Percentiles rank a stretch among this genome's conserved stretches.
Conservation (phyloP, 2,888 invertebrate species). For the Griposia aprilina region DNA sequence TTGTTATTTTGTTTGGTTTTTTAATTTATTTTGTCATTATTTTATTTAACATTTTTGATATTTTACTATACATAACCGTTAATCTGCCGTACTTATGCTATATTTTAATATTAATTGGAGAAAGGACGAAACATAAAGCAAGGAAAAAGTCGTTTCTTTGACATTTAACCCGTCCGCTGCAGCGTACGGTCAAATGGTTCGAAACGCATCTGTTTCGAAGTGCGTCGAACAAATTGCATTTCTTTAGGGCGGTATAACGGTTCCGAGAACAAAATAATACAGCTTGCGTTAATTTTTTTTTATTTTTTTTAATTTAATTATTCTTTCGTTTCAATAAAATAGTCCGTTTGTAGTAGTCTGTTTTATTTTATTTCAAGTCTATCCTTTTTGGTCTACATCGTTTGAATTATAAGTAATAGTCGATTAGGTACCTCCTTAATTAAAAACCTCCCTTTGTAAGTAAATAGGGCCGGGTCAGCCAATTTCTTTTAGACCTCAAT, state of each 20-base stretch:
- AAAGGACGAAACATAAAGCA: conserved; percentile 11
- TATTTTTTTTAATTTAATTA: no score
- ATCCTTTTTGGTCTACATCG: background rate
- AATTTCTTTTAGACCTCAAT: background rate
- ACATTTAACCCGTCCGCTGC: conserved; percentile 56
- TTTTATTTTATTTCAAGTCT: conserved; percentile 7
- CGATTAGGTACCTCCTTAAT: background rate
- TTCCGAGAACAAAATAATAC: background rate
- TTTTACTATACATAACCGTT: conserved; percentile 1
- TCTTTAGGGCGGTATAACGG: conserved; percentile 11
- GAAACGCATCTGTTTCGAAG: conserved; percentile 42
- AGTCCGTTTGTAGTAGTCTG: no score
- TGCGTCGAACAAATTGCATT: conserved; percentile 39
- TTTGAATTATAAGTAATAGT: background rate
- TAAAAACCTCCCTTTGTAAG: background rate
- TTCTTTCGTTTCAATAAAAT: no score
- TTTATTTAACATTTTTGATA: background rate
- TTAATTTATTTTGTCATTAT: conserved; percentile 21
- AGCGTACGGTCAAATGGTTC: conserved; percentile 30
- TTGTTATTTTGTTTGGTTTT: conserved; percentile 20
- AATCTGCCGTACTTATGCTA: background rate
- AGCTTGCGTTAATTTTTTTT: background rate
- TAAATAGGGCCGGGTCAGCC: background rate
- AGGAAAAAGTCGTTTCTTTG: conserved; percentile 24
- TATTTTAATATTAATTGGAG: conserved; percentile 2